phyloP scores from a whole-genome alignment of 2,797 vertebrate species.

The Danio kyathit region DNA sequence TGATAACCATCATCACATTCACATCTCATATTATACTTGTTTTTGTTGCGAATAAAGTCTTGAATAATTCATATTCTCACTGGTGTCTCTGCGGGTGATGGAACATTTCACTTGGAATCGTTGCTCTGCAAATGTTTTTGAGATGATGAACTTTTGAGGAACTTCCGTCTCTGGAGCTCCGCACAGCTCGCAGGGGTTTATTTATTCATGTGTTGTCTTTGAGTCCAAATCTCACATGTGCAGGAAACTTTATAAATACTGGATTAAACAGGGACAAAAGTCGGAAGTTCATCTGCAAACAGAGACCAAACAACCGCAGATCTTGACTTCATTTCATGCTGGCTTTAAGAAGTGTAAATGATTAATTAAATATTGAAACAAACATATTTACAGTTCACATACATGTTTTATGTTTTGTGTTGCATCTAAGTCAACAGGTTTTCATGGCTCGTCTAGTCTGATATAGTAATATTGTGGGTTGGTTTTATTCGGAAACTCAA shows the following conservation, averaged over 20 bases:
- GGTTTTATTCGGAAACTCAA: too few species aligned
- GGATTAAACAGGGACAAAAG: background rate
- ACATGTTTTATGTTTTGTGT: too few species aligned
- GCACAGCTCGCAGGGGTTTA: background rate
- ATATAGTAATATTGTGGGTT: background rate
- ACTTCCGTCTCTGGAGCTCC: background rate
- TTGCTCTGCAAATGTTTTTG: constrained; percentile 39
- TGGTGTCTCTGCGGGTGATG: background rate
- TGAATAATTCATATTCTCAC: constrained; percentile 30
- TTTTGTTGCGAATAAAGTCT: background rate
- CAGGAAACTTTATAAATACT: background rate
- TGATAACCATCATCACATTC: background rate
- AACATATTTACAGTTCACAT: too few species aligned
- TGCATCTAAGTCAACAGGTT: background rate
- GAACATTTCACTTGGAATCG: background rate
- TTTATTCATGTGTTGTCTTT: constrained; percentile 16
- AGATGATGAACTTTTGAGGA: constrained; percentile 37
- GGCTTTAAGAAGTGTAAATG: too few species aligned
- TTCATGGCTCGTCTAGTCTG: background rate
- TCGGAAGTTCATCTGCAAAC: background rate
- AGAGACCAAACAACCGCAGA: background rate
- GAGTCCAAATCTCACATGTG: background rate
- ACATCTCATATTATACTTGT: background rate
- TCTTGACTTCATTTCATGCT: background rate
- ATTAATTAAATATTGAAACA: too few species aligned